Conservation (phyloP, 2,888 invertebrate species). For the Petrolisthes manimaculis region DNA sequence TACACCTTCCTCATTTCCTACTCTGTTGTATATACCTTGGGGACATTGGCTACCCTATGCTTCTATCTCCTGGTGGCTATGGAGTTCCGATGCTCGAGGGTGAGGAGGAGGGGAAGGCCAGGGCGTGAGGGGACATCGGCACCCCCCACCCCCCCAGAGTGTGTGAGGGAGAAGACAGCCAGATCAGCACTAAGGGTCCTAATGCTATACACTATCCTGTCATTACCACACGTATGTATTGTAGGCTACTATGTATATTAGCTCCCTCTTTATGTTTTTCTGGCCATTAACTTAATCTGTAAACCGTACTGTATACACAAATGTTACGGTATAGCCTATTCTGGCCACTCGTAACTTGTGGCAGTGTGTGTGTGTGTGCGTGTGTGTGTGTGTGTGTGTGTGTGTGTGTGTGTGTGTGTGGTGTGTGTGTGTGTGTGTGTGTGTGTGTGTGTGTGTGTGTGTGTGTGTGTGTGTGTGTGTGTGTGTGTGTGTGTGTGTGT, state of each 20-base stretch:
- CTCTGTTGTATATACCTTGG: slow-evolving; percentile 14
- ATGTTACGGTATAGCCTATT: too few relatives aligned
- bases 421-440: not conserved
- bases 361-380: not conserved
- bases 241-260: too few relatives aligned
- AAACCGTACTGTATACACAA: too few relatives aligned
- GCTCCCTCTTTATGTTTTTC: too few relatives aligned
- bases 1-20: not conserved
- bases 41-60: slow-evolving; percentile 15
- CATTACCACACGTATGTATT: slow-evolving; percentile 38
- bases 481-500: slow-evolving; percentile 1
- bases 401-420: not conserved
- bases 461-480: not conserved
- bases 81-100: slow-evolving; percentile 11
- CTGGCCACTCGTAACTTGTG: not conserved
- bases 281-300: too few relatives aligned
- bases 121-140: not conserved
- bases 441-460: not conserved
- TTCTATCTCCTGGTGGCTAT: slow-evolving; percentile 36
- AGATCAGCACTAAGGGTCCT: slow-evolving; percentile 26
- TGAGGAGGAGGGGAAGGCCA: not conserved
- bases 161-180: slow-evolving; percentile 23
- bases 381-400: not conserved
- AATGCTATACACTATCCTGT: slow-evolving; percentile 33
- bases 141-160: not conserved